Percentiles rank a stretch among this genome's conserved stretches.
These are phyloP conservation scores for Talpa occidentalis DNA, from an alignment of 2,113 vertebrate genomes.

Conservation along the genomic window DNA sequence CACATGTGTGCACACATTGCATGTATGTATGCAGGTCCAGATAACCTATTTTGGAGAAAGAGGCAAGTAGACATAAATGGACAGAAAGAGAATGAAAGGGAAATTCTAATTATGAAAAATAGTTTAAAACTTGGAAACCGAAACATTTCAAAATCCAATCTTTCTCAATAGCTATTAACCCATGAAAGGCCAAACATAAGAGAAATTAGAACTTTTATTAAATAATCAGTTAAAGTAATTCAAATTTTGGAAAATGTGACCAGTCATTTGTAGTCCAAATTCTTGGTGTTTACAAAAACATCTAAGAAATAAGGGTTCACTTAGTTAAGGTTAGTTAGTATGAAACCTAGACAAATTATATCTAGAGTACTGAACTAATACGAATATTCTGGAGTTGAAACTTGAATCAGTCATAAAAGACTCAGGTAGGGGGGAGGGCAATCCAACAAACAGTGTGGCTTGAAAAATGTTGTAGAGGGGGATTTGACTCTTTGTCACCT, in stretches of 20 bases:
- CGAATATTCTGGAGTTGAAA: not conserved
- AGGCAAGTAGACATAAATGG: not conserved
- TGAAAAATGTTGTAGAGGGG: not conserved
- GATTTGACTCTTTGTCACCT: not conserved
- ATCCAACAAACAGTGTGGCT: not conserved
- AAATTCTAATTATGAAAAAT: not conserved
- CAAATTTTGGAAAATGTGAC: not conserved
- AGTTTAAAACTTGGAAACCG: conserved; percentile 25
- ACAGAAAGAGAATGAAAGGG: not conserved
- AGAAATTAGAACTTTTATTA: not conserved
- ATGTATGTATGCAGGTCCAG: not conserved
- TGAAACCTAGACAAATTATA: not conserved
- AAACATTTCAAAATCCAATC: not conserved
- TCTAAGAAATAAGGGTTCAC: not conserved
- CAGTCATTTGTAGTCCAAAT: not conserved
- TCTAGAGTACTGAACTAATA: not conserved
- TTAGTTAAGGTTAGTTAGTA: not conserved
- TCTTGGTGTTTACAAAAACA: not conserved
- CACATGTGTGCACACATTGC: not conserved
- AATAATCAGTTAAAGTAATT: not conserved
- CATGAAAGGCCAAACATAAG: not conserved
- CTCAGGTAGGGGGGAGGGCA: not conserved
- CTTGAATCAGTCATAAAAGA: not conserved
- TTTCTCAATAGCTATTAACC: not conserved
- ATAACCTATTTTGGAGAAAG: not conserved